Evolutionary conservation across 2,797 vertebrate species (phyloP).

Genomic region (Mionectes olivaceus): DNA sequence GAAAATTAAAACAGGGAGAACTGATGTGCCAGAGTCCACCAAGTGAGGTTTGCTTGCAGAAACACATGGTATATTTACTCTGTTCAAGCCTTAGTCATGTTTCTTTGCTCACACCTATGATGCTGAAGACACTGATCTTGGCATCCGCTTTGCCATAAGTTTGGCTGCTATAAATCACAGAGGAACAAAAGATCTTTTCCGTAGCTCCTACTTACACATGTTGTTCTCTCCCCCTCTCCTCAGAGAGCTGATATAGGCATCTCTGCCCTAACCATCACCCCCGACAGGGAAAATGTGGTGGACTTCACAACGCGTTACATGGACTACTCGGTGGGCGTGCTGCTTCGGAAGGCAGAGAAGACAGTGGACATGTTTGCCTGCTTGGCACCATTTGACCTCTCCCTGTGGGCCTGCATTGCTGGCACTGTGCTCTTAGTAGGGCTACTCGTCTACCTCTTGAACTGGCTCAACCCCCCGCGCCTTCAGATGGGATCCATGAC

Average conservation of each 20-base stretch:
- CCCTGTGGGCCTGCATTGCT: conserved; percentile 97
- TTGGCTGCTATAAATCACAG: conserved; percentile 17
- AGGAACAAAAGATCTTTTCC: background rate
- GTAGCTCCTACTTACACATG: conserved; percentile 19
- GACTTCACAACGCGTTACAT: conserved; percentile 98
- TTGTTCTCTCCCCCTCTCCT: background rate
- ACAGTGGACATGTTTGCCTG: conserved; percentile 99
- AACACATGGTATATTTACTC: background rate
- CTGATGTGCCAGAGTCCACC: background rate
- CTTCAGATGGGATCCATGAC: conserved; percentile 97
- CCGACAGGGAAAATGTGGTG: conserved; percentile 95
- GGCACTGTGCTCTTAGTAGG: conserved; percentile 95
- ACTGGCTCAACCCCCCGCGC: conserved; percentile 97
- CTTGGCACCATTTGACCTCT: conserved; percentile 95
- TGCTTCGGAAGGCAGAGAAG: conserved; percentile 94
- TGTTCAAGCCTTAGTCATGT: background rate
- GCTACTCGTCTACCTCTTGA: conserved; percentile 94
- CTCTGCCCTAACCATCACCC: conserved; percentile 97
- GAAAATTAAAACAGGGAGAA: background rate
- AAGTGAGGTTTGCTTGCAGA: background rate
- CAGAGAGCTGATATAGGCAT: conserved; percentile 97
- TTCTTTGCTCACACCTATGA: background rate
- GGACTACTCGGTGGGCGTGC: conserved; percentile 97
- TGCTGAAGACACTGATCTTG: background rate
- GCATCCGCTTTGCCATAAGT: background rate